Evolutionary conservation across 2,113 vertebrate species (phyloP), one percentile per base, ranked within the genome.

Genomic region (Hipposideros armiger): DNA sequence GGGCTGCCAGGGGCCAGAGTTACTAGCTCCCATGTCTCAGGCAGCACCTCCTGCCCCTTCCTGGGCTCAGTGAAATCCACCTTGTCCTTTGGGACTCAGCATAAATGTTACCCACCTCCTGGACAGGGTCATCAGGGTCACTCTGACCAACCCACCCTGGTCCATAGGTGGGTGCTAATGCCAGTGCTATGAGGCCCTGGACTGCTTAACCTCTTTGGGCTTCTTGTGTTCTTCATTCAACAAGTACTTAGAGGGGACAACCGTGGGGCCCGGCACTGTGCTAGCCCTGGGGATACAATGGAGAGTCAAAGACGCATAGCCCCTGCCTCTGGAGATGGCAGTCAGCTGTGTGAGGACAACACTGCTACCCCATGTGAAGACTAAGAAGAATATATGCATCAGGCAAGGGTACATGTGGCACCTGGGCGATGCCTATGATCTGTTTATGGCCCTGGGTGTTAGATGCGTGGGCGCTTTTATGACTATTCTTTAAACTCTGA

Each of bases 281-380:
- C 42, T 1, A 17, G 42, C 16, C 50, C 22, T 28, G 1, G 77
- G 32, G 26, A 60, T 0, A 22, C 62, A 52, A 19, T 0, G 9
- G 32, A 36, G 15, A 66, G 50, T 3, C 54, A 30, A 3, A 42
- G n/a, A 42, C 4, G 0, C 28, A 56, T 19, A 4, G 30, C 15
- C 62, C 36, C 26, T 30, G 2, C 30, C 82, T 26, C 45, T 8
- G 47, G 56, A 60, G 47, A 64, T 11, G 4, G 24, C 45, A 0
- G 0, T 8, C 7, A 4, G 42, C 56, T 4, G 0, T 3, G 14
- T 2, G 1, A 83, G 45, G 36, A 64, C 17, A 11, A 2, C 0
- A 0, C 69, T 28, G 16, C 36, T 3, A 19, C 4, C 4, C 7
- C 16, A 14, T 4, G 1, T 4, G 73, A n/a, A 1, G 1, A 24